Evolutionary conservation across 2,113 vertebrate species (phyloP), one percentile per base, ranked within the genome.

Genomic region (Heterochromis multidens): DNA sequence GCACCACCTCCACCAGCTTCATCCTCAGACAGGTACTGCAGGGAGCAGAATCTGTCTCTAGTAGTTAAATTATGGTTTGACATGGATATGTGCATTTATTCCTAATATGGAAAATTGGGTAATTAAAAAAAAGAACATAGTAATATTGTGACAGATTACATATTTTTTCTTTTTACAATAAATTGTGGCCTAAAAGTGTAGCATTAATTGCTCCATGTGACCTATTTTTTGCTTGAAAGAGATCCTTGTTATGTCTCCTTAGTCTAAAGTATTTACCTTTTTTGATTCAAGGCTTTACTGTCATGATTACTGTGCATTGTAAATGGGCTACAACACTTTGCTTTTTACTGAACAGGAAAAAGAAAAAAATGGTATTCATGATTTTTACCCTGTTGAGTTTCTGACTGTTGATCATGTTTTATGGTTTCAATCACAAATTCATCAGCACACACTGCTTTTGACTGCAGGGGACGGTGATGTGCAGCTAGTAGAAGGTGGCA

Each of bases 1-100:
- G 97, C 95, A 98, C 97, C 81, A 98, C 97, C 59, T 98, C 97
- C 81, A 98, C 97, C 92, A 98, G 97, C 91, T 98, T 98, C 95
- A 98, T 98, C 94, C 97, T 98, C 89, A 96, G 97, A 96, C 97
- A 98, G 97, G 97, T 97, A 52, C n/a, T 19, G 23, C 67, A 72
- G 40, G 37, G 1, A 72, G 46, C 16, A 49, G 17, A 72, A 49
- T 40, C 25, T 29, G 16, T 49, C 23, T 19, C 29, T 52, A 25
- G 67, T 21, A 52, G n/a, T 52, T 52, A 49, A 70, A 70, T 27
- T 27, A 40, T 70, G 14, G 40, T 46, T 46, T 46, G 37, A 46
- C 1, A 1, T 46, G 23, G 43, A 52, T 52, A 0, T 74, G 43
- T 52, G 6, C 43, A 52, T 31, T 49, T 52, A 52, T 74, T 31